phyloP scores from a whole-genome alignment of 1,140 invertebrate genomes.

The Anagrus nilaparvatae region DNA sequence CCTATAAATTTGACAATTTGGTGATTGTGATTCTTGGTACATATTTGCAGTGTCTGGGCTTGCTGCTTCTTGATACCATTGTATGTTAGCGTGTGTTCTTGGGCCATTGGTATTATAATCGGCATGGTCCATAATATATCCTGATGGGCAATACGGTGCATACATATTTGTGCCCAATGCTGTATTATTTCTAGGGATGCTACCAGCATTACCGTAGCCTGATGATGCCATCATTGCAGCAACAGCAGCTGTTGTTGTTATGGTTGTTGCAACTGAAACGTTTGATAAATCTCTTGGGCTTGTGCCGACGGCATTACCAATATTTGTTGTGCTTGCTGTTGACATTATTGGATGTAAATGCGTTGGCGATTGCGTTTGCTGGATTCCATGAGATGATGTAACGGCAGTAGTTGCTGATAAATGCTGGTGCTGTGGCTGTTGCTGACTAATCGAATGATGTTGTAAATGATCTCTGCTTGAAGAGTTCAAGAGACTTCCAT shows the following conservation, averaged over 20 bases:
- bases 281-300: too few relatives aligned
- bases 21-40: slow-evolving; percentile 39
- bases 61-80: slow-evolving; percentile 37
- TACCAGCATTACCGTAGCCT: slow-evolving; percentile 40
- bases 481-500: slow-evolving; percentile 33
- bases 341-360: slow-evolving; percentile 21
- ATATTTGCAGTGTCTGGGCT: slow-evolving; percentile 36
- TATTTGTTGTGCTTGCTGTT: slow-evolving; percentile 28
- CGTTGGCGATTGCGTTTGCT: not conserved
- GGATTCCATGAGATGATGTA: slow-evolving; percentile 39
- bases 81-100: slow-evolving; percentile 30
- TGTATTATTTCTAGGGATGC: slow-evolving; percentile 42
- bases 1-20: slow-evolving; percentile 39
- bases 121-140: slow-evolving; percentile 39
- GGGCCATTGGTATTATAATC: slow-evolving; percentile 34
- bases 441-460: slow-evolving; percentile 39
- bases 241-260: slow-evolving; percentile 31
- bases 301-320: slow-evolving; percentile 37
- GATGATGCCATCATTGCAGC: slow-evolving; percentile 44
- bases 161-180: slow-evolving; percentile 45
- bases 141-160: slow-evolving; percentile 42
- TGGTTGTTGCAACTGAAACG: slow-evolving; percentile 23
- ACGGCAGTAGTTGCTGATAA: slow-evolving; percentile 43
- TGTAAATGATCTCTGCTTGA: slow-evolving; percentile 41
- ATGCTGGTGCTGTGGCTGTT: slow-evolving; percentile 38